Base-by-base conservation (phyloP, 2,113 vertebrate species). In the Sander lucioperca region DNA sequence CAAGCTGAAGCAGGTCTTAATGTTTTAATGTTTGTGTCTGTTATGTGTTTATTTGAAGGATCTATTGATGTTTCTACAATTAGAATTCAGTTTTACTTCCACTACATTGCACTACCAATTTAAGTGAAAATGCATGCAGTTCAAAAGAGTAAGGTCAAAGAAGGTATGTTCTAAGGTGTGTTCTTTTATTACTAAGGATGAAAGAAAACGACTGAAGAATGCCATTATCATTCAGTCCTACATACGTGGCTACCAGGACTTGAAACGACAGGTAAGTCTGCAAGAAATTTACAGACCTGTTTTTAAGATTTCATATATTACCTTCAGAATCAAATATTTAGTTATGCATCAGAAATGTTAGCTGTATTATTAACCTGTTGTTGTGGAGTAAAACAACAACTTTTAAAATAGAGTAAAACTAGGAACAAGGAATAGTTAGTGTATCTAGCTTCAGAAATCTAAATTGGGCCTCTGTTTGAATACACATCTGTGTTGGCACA, bases 141-240 rank as follows among this genome's bases (percentile, higher is more conserved):
- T 11, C 13, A 9, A n/a, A 21, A 11, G 4, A 33, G 16, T 68
- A 30, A 50, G 4, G 18, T 68, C 25, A 21, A 21, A 53, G 18
- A 48, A 47, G 25, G 8, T 75, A 4, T 8, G 10, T 62, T 77
- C 2, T 64, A 56, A 78, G 0, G 1, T 78, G 3, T 71, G 3
- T 51, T 13, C 6, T 65, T 79, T 21, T 63, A 36, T 54, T 30
- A 10, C 10, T 45, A 68, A 96, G 98, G 98, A 99, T 95, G 98
- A 99, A 94, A 96, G 98, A 51, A 96, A 96, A 92, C 96, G 98
- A 77, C 85, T 99, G 91, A 99, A 97, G 95, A 99, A 99, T 93
- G 96, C 98, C 83, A 94, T 99, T 84, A 96, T 99, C 81, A 99
- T 99, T 86, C 98, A 99, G 93, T 99, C 98, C 8, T 99, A 97